Conservation (phyloP, 2,888 invertebrate species). For the Crioceris asparagi region DNA sequence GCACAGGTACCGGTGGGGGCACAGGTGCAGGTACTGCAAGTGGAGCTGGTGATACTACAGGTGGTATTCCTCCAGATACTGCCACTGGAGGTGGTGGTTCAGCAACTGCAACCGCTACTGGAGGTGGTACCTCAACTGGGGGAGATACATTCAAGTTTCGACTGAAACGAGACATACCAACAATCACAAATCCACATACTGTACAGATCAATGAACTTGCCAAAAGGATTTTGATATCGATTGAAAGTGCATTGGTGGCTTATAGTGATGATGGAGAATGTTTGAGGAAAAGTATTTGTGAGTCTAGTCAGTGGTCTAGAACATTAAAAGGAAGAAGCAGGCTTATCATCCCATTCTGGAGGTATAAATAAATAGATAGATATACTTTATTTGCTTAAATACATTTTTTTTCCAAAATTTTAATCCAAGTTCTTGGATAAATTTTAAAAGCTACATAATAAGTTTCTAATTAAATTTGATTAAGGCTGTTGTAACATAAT, state of each 20-base stretch:
- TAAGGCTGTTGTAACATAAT: no score
- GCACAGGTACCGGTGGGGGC: slow-evolving; percentile 10
- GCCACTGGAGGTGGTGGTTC: slow-evolving; percentile 9
- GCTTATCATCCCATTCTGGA: slow-evolving; percentile 66
- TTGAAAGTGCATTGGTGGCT: slow-evolving; percentile 46
- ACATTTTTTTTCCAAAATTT: no score
- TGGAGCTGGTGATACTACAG: slow-evolving; percentile 11
- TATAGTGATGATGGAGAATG: slow-evolving; percentile 46
- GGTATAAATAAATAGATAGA: no score
- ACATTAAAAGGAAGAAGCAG: slow-evolving; percentile 44
- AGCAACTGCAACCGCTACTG: slow-evolving; percentile 6
- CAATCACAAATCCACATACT: slow-evolving; percentile 30
- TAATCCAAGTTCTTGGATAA: no score
- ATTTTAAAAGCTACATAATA: no score
- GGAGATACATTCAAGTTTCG: slow-evolving; percentile 23
- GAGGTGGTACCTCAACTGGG: slow-evolving; percentile 10
- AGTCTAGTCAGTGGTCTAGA: slow-evolving; percentile 54
- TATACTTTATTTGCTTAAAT: no score
- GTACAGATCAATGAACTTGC: slow-evolving; percentile 45
- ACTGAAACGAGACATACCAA: slow-evolving; percentile 26
- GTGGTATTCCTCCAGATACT: slow-evolving; percentile 4
- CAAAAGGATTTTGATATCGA: slow-evolving; percentile 43
- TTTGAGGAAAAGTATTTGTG: slow-evolving; percentile 52
- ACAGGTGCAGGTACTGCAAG: slow-evolving; percentile 9
- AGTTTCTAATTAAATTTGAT: no score